phyloP scores from a whole-genome alignment of 1,140 invertebrate species.

The Eueides isabella region DNA sequence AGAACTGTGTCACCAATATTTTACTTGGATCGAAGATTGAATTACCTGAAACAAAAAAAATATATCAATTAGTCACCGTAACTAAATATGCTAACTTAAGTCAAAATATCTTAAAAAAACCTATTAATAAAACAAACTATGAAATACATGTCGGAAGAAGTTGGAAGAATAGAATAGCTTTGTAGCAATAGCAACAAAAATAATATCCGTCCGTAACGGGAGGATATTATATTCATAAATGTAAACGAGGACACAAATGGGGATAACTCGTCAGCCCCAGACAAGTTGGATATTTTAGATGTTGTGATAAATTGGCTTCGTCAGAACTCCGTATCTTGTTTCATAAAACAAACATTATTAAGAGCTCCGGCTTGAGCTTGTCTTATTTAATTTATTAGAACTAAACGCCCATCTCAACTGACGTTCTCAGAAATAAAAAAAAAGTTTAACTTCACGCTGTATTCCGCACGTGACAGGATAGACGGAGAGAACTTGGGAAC shows the following conservation, averaged over 20 bases:
- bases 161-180: neutral
- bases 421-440: neutral
- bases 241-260: conserved; percentile 24
- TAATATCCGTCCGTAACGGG: conserved; percentile 17
- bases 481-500: too few species aligned
- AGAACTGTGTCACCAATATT: neutral
- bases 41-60: conserved; percentile 20
- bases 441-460: too few species aligned
- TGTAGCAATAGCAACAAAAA: conserved; percentile 11
- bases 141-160: neutral
- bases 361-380: conserved; percentile 22
- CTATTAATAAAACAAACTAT: neutral
- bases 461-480: too few species aligned
- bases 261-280: conserved; percentile 20
- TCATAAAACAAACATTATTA: conserved; percentile 34
- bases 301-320: conserved; percentile 27
- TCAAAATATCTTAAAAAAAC: neutral
- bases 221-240: conserved; percentile 33
- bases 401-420: conserved; percentile 11
- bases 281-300: conserved; percentile 20
- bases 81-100: neutral
- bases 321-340: conserved; percentile 21
- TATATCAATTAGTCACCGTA: neutral
- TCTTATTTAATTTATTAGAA: conserved; percentile 29
- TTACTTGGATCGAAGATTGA: conserved; percentile 7